Percentiles rank a stretch among this genome's conserved stretches.
These are phyloP conservation scores for Megalurothrips usitatus DNA, from an alignment of 2,888 invertebrate species.

Conservation along the genomic window DNA sequence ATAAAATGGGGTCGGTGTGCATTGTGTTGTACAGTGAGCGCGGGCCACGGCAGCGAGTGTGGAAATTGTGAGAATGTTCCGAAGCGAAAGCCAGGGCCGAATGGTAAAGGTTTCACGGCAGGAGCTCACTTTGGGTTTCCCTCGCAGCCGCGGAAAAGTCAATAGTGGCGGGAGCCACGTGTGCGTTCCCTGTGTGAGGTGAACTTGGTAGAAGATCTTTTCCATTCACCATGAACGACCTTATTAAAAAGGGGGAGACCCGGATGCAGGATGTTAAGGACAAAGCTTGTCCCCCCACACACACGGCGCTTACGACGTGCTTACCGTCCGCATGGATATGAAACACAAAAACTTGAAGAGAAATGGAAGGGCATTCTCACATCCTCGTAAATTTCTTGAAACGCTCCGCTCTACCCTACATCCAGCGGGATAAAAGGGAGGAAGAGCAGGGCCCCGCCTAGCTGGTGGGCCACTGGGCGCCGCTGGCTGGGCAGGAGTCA, in stretches of 20 bases:
- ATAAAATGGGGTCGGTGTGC: slow-evolving; percentile 24
- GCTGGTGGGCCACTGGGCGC: too few species aligned
- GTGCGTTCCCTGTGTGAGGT: too few species aligned
- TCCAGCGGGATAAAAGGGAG: not conserved
- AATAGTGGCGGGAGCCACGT: too few species aligned
- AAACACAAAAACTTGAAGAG: slow-evolving; percentile 26
- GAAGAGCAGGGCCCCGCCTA: not conserved
- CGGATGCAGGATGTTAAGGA: not conserved
- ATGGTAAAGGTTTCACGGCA: not conserved
- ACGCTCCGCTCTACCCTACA: not conserved
- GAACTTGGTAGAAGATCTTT: not conserved
- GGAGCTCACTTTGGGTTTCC: too few species aligned
- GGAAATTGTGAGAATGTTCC: not conserved
- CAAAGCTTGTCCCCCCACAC: not conserved
- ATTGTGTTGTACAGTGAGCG: slow-evolving; percentile 7
- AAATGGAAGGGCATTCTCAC: slow-evolving; percentile 22
- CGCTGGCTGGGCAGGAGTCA: not conserved
- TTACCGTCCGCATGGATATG: slow-evolving; percentile 13
- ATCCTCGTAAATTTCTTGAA: slow-evolving; percentile 25
- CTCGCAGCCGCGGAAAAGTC: too few species aligned
- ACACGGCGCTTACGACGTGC: slow-evolving; percentile 10
- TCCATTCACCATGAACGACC: not conserved
- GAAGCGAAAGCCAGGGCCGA: not conserved
- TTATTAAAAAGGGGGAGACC: not conserved
- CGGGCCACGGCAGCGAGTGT: not conserved